A percentile compares a stretch with the other conserved stretches of the same genome.
phyloP scores from a whole-genome alignment of 2,888 invertebrate genomes.

The Phytoseiulus persimilis region DNA sequence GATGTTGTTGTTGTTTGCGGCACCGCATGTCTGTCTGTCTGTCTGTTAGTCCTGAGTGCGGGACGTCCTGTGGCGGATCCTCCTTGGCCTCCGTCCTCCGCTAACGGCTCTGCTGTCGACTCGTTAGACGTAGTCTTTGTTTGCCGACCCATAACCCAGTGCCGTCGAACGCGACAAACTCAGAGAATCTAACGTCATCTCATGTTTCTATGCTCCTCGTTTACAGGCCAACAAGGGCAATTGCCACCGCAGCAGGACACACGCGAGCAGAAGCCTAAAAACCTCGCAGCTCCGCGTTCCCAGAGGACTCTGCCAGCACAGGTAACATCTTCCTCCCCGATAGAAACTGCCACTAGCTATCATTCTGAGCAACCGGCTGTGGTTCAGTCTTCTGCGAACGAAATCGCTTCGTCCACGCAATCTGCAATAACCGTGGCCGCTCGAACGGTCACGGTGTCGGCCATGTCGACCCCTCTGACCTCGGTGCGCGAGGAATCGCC shows the following conservation, averaged over 20 bases:
- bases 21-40: conserved; percentile 32
- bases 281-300: conserved; percentile 38
- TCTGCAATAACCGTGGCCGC: background rate
- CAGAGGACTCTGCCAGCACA: conserved; percentile 39
- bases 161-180: background rate
- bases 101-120: conserved; percentile 8
- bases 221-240: conserved; percentile 34
- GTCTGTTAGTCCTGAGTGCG: conserved; percentile 10
- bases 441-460: conserved; percentile 32
- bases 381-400: conserved; percentile 39
- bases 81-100: conserved; percentile 30
- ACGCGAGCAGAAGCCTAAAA: conserved; percentile 38
- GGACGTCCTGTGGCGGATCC: conserved; percentile 27
- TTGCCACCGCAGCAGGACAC: conserved; percentile 38
- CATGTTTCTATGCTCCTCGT: background rate
- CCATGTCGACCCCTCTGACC: conserved; percentile 20
- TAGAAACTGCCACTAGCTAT: conserved; percentile 31
- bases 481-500: conserved; percentile 20
- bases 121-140: background rate
- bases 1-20: background rate
- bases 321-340: conserved; percentile 33
- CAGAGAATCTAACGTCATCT: background rate
- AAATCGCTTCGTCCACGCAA: background rate
- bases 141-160: background rate
- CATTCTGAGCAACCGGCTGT: background rate